phyloP scores from a whole-genome alignment of 2,113 vertebrate species.

The Atrichornis clamosus region DNA sequence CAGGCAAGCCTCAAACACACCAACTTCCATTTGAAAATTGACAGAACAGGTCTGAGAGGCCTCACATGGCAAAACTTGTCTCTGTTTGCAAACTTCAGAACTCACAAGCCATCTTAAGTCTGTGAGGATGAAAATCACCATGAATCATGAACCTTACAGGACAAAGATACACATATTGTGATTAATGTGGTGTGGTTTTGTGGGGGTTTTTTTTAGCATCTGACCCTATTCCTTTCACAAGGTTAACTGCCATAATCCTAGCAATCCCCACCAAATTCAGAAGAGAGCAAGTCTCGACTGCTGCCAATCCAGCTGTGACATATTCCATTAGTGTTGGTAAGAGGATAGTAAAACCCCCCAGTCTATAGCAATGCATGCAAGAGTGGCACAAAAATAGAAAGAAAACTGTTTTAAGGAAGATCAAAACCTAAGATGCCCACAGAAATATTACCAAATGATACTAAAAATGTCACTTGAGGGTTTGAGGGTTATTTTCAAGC shows the following conservation, averaged over 20 bases:
- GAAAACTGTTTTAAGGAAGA: not conserved
- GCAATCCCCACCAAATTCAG: not conserved
- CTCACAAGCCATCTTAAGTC: not conserved
- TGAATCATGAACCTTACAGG: not conserved
- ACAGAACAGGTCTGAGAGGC: not conserved
- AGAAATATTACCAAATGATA: not conserved
- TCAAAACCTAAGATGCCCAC: not conserved
- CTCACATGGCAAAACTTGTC: not conserved
- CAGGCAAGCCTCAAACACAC: not conserved
- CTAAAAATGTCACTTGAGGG: not conserved
- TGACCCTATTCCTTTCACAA: not conserved
- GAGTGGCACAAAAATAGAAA: not conserved
- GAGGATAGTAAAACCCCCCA: not conserved
- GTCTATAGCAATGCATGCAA: rapidly evolving
- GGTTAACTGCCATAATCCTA: not conserved
- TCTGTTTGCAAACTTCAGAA: not conserved
- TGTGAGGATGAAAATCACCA: not conserved
- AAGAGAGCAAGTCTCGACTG: not conserved
- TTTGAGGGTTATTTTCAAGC: not conserved
- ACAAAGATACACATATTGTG: not conserved
- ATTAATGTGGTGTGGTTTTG: not conserved
- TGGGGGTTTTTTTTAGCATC: not conserved
- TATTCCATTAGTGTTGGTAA: not conserved
- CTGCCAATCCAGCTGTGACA: not conserved
- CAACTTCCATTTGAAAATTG: not conserved